Evolutionary conservation across 1,140 invertebrate genomes (phyloP).

Genomic region (Lucilia cuprina): DNA sequence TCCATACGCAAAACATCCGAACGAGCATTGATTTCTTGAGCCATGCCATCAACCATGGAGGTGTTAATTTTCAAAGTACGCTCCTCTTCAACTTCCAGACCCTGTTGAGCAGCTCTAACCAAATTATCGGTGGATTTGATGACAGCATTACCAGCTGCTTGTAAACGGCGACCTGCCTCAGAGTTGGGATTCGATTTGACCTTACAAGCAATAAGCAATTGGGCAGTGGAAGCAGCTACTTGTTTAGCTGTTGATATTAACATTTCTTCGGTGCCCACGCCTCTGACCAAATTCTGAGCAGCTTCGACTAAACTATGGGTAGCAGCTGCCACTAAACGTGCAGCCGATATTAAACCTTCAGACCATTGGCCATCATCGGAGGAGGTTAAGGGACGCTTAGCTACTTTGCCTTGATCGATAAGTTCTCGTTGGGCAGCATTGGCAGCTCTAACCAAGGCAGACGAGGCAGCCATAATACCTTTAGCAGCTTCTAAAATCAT

Average conservation of each 20-base stretch:
- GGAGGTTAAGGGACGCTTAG: constrained; percentile 77
- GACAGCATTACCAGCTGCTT: constrained; percentile 95
- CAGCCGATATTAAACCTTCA: constrained; percentile 95
- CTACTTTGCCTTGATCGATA: constrained; percentile 85
- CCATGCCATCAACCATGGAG: constrained; percentile 91
- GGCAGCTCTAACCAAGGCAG: constrained; percentile 94
- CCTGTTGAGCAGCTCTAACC: constrained; percentile 91
- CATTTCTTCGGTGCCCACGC: constrained; percentile 92
- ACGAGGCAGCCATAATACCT: constrained; percentile 95
- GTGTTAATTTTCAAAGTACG: constrained; percentile 87
- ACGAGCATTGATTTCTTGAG: constrained; percentile 89
- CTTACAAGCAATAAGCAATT: constrained; percentile 96
- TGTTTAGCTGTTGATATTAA: constrained; percentile 96
- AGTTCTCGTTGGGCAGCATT: constrained; percentile 94
- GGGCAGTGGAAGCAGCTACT: constrained; percentile 96
- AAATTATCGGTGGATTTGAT: constrained; percentile 97
- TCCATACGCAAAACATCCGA: constrained; percentile 92
- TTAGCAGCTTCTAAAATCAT: constrained; percentile 99
- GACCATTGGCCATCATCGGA: constrained; percentile 99
- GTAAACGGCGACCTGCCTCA: constrained; percentile 89
- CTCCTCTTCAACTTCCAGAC: constrained; percentile 91
- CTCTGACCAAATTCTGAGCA: constrained; percentile 95
- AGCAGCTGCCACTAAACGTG: constrained; percentile 93
- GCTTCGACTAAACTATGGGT: constrained; percentile 97
- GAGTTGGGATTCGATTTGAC: constrained; percentile 96